Evolutionary conservation across 37 sponge, comb jelly and placozoan genomes (phyloP).

Genomic region (Crambe crambe): DNA sequence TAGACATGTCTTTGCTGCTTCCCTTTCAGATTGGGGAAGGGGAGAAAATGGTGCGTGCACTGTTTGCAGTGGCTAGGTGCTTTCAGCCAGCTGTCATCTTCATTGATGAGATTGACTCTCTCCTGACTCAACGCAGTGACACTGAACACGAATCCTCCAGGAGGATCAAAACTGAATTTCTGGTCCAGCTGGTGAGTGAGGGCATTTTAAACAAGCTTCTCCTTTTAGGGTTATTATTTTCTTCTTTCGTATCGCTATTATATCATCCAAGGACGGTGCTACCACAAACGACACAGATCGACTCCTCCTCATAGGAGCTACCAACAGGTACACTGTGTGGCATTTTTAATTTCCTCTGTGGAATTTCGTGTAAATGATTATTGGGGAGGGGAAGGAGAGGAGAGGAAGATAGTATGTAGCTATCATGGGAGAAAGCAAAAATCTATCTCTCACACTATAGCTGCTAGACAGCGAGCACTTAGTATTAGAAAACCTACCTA

Average conservation of each 20-base stretch:
- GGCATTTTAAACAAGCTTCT: neutral
- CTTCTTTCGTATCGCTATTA: neutral
- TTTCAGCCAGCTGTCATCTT: conserved; percentile 99
- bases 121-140: conserved; percentile 93
- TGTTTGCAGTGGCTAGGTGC: conserved; percentile 94
- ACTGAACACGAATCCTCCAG: conserved; percentile 96
- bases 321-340: conserved; percentile 62
- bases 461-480: too few species aligned
- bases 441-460: too few species aligned
- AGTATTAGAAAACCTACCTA: neutral
- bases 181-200: conserved; percentile 83
- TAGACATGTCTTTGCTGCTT: neutral
- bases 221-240: neutral
- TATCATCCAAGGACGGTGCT: conserved; percentile 84
- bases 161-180: conserved; percentile 98
- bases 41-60: conserved; percentile 99
- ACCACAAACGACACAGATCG: conserved; percentile 79
- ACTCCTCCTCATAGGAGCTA: conserved; percentile 85
- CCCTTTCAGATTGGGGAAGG: conserved; percentile 88
- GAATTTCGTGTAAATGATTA: too few species aligned
- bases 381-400: too few species aligned
- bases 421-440: too few species aligned
- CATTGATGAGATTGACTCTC: conserved; percentile 99
- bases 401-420: too few species aligned
- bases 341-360: too few species aligned